Base-by-base conservation (phyloP, 1,140 invertebrate genomes). In the Drosophila punjabiensis region DNA sequence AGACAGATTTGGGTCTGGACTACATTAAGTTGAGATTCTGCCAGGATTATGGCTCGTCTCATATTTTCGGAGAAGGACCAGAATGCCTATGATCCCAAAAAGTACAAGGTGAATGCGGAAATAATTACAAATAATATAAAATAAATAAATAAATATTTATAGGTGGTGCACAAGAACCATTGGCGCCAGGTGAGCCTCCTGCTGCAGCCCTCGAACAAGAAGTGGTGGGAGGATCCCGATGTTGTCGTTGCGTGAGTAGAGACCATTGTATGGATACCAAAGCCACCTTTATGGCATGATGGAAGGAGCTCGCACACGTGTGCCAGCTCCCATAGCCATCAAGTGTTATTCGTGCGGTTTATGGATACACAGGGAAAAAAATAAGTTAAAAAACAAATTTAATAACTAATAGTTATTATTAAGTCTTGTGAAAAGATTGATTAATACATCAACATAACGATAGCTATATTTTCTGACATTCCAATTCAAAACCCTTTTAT, bases 161-260 rank as follows among this genome's bases (percentile, higher is more conserved):
- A 91, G 88, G 78, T 91, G 32, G 80, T 82, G 18, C 89, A 85
- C 48, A 83, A 83, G 39, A 92, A 92, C 61, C 92, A 92, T 33
- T 92, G 89, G 88, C 73, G 88, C 20, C 83, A 90, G 53, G 91
- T 92, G 41, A 92, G 86, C 39, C 76, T 93, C 3, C 59, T 88
- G 16, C 55, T 93, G 52, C 80, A 85, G 55, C 90, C 92, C 3
- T 80, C 87, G 5, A 74, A 86, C 35, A 93, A 92, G 37, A 92
- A 92, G 53, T 93, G 92, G 90, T 92, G 92, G 90, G 92, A 92
- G 71, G 92, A 93, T 91, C 87, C 85, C 39, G 92, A 93, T 82
- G 90, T 93, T 20, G 70, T 93, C 55, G 90, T 93, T 75, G 92
- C 92, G 92, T 93, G 82, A 93, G 92, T 93, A 91, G 47, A 64